Evolutionary conservation across 1,140 invertebrate species (phyloP), one percentile per base, ranked within the genome.

Genomic region (Drosophila takahashii): DNA sequence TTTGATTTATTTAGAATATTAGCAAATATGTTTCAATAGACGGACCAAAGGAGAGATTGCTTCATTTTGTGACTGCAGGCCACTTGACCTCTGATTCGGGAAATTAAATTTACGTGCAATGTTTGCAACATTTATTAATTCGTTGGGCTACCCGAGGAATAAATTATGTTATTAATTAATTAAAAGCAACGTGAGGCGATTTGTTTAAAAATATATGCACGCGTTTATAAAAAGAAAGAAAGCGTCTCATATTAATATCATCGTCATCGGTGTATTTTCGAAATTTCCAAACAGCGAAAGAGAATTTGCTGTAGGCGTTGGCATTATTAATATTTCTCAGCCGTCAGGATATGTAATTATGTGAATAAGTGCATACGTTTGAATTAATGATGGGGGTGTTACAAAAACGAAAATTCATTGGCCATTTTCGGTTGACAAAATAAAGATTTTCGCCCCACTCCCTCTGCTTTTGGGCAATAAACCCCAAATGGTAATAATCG

Each of bases 91-190:
- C 10, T 47, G 34, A 36, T 44, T 22, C 29, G 6, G 16, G n/a
- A 57, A 62, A 39, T 70, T 69, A 32, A 79, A 58, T 54, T 54
- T 47, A 48, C 62, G 66, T 56, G 39, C 61, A 56, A 37, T 26
- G 54, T 32, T 65, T 39, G 65, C 65, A 76, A 52, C 72, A 60
- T 80, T 80, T 75, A 80, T 80, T 59, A 80, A 74, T 80, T 69
- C 54, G 62, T 60, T 75, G 69, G 56, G 32, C 51, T 64, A 54
- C 8, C 45, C 36, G 8, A 22, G 29, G 18, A 13, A 73, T 72
- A 73, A 74, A 69, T 74, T 67, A 69, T 81, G 61, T 37, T 73
- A 64, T 81, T 60, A 74, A 81, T 81, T 81, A 81, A 77, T 81
- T 77, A 64, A 81, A 48, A 62, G 45, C 62, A 51, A 60, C 69